Evolutionary conservation across 2,888 invertebrate genomes (phyloP).

Genomic region (Tigriopus californicus): DNA sequence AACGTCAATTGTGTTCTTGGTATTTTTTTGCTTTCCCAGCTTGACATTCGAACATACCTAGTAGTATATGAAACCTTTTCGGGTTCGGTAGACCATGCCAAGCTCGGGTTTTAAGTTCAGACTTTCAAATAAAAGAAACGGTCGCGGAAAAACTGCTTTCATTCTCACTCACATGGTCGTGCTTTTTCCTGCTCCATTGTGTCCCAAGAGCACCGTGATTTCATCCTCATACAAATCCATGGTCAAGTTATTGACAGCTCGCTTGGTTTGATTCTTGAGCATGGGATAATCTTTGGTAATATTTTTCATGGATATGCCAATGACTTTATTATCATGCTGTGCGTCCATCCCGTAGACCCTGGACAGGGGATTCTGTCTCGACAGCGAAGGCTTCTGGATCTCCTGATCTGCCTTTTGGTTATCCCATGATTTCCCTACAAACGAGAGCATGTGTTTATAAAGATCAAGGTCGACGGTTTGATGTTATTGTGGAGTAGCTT

Average conservation of each 20-base stretch:
- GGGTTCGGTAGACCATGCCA: too few species aligned
- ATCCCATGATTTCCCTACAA: too few species aligned
- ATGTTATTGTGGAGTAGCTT: background rate
- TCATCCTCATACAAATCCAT: constrained; percentile 18
- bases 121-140: too few species aligned
- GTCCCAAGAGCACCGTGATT: constrained; percentile 17
- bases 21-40: too few species aligned
- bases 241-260: constrained; percentile 17
- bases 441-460: too few species aligned
- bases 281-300: background rate
- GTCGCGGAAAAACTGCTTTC: background rate
- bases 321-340: background rate
- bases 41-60: too few species aligned
- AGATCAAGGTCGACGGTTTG: background rate
- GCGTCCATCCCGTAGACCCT: too few species aligned
- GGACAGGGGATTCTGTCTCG: background rate
- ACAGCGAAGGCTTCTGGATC: background rate
- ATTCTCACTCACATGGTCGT: constrained; percentile 18
- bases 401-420: too few species aligned
- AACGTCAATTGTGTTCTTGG: too few species aligned
- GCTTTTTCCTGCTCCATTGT: constrained; percentile 19
- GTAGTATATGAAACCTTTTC: too few species aligned
- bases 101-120: too few species aligned
- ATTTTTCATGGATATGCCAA: background rate
- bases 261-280: background rate